Base-by-base conservation (phyloP, 2,888 invertebrate genomes). In the Acanthoscelides obtectus region DNA sequence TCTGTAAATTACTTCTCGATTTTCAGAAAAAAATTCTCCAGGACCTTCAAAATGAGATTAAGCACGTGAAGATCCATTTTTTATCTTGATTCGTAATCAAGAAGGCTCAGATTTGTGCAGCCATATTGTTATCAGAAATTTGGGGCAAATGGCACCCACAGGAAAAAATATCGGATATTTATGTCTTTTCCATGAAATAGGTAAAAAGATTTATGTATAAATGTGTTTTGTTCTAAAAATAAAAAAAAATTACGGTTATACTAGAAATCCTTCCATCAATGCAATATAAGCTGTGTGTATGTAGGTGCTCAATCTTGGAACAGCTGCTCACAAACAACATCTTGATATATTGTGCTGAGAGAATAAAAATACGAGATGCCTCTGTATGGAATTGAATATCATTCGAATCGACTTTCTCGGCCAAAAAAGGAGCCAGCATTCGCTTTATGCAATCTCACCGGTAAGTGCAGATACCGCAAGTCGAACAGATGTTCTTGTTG, bases 371-470 rank as follows among this genome's bases (percentile, higher is more conserved):
- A 45, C 45, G 12, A 45, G 45, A 45, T 45, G 45, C 45, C 45
- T 45, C 45, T 45, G 45, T 45, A 72, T 74, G 74, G 71, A 70
- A 73, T 73, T 73, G 66, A 74, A 72, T 72, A 73, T 72, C 71
- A 71, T 69, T 45, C 70, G 64, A 72, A 69, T 4, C 70, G 73
- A 77, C 78, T 79, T 79, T 79, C 79, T 78, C 79, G 72, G 72
- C 77, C 79, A 77, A 78, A 79, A 79, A 78, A 73, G 77, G 77
- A 67, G 66, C 69, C 73, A n/a, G n/a, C n/a, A 69, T 70, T 76
- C 45, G 12, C 12, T 17, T 77, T 76, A 78, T 76, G 77, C 75
- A 76, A 77, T 76, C 74, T 72, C 66, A 68, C 78, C 78, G 45
- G 45, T 45, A 12, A 45, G 45, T 45, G 17, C 45, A 6, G 45